Conservation (phyloP, 2,113 vertebrate species). For the Phyllostomus hastatus region DNA sequence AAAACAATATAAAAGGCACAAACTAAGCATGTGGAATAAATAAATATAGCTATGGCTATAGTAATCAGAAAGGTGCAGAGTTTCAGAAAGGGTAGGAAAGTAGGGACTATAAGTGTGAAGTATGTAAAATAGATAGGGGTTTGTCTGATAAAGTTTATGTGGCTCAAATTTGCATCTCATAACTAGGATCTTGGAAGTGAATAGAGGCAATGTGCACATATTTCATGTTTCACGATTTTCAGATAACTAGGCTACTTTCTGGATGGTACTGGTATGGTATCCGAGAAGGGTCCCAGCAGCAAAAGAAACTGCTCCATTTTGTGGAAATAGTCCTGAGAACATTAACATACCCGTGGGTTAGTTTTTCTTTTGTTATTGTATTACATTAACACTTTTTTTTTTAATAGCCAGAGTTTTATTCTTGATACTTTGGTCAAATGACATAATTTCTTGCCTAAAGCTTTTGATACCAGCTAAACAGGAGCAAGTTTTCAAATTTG, state of each 20-base stretch:
- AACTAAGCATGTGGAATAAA: slow-evolving; percentile 78
- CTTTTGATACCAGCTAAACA: slow-evolving; percentile 2
- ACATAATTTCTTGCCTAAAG: slow-evolving; percentile 11
- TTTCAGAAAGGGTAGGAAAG: slow-evolving; percentile 72
- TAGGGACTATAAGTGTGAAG: neutral
- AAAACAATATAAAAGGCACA: slow-evolving; percentile 74
- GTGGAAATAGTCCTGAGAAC: slow-evolving; percentile 71
- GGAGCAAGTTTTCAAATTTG: neutral
- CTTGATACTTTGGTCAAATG: neutral
- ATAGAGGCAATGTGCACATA: slow-evolving; percentile 70
- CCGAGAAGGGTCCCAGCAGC: slow-evolving; percentile 65
- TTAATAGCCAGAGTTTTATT: slow-evolving; percentile 7
- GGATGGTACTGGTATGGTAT: slow-evolving; percentile 71
- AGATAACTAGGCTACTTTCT: slow-evolving; percentile 74
- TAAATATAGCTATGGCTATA: slow-evolving; percentile 78
- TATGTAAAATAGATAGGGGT: slow-evolving; percentile 31
- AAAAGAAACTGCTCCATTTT: neutral
- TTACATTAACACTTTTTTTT: neutral
- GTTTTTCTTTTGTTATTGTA: neutral
- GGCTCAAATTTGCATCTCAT: slow-evolving; percentile 36
- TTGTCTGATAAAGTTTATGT: slow-evolving; percentile 55
- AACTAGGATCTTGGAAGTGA: slow-evolving; percentile 55
- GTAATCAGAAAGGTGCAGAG: slow-evolving; percentile 83
- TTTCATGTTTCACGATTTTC: slow-evolving; percentile 77
- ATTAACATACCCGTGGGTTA: slow-evolving; percentile 46